Evolutionary conservation across 2,888 invertebrate species (phyloP), one percentile per base, ranked within the genome.

Genomic region (Salpingus planirostris): DNA sequence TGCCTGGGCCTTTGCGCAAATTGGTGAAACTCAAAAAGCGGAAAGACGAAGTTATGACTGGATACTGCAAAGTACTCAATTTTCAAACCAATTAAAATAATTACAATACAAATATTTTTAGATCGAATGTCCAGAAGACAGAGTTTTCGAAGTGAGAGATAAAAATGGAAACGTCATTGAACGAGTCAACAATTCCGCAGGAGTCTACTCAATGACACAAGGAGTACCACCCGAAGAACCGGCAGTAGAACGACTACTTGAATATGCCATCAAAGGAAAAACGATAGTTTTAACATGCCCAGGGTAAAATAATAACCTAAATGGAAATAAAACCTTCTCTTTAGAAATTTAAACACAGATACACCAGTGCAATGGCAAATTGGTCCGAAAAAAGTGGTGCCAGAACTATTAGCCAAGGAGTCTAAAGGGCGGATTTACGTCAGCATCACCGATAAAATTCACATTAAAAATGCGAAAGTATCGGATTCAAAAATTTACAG

Each of bases 401-500:
- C 76, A 1, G 58, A 67, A 28, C 48, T 64, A 13, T 60, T 76
- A 30, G 56, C 63, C 26, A 48, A 57, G 3, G 62, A 63, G 47
- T 75, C 75, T 10, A 57, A 61, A 1, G 74, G 72, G 2, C 60
- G 79, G 39, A 68, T 80, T 35, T 66, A 60, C 31, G 60, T 81
- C 22, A 73, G 75, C 50, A 53, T 70, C 1, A 65, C 68, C 10
- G 74, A 77, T 47, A 67, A 69, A 26, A 61, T 84, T 21, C 64
- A 74, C 11, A 70, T 83, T 23, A 60, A 65, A 15, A 55, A 63
- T 24, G 62, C 74, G 1, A 61, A 64, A 44, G 58, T 68, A 13
- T 49, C 59, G 0, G 81, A 82, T 53, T 63, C 68, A 1, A 70
- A 71, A 40, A 55, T 73, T 25, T 80, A 78, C 57, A 78, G 76